These are phyloP conservation scores for Chrysoperla carnea DNA, from an alignment of 1,140 invertebrate species.

Conservation along the genomic window DNA sequence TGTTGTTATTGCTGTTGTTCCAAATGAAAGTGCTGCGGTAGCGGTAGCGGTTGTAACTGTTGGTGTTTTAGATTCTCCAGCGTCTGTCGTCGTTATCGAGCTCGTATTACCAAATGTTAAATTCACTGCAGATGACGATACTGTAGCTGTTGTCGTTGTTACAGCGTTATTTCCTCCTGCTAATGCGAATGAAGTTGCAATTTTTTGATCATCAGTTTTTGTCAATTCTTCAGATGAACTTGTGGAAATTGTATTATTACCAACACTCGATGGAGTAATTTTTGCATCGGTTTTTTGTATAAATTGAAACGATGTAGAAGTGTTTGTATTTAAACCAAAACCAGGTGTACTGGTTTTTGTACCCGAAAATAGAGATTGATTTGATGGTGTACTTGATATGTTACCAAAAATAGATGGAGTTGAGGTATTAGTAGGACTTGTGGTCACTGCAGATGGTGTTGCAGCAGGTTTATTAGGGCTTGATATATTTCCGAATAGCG, in stretches of 20 bases:
- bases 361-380: neutral
- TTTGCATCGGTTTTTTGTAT: neutral
- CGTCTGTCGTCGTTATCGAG: neutral
- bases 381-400: neutral
- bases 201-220: slow-evolving; percentile 12
- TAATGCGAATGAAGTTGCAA: slow-evolving; percentile 7
- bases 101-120: neutral
- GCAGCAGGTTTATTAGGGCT: neutral
- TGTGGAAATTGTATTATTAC: neutral
- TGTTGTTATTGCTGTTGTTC: neutral
- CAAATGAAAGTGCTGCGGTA: neutral
- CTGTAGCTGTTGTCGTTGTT: neutral
- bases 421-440: neutral
- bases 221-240: neutral
- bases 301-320: neutral
- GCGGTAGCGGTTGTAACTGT: neutral
- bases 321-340: neutral
- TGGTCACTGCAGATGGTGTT: neutral
- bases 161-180: neutral
- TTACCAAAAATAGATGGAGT: neutral
- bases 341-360: neutral
- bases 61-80: neutral
- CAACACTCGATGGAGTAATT: neutral
- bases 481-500: slow-evolving; percentile 1
- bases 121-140: neutral